These are phyloP conservation scores for Acrobasis repandana DNA, from an alignment of 2,888 invertebrate genomes.

Conservation along the genomic window DNA sequence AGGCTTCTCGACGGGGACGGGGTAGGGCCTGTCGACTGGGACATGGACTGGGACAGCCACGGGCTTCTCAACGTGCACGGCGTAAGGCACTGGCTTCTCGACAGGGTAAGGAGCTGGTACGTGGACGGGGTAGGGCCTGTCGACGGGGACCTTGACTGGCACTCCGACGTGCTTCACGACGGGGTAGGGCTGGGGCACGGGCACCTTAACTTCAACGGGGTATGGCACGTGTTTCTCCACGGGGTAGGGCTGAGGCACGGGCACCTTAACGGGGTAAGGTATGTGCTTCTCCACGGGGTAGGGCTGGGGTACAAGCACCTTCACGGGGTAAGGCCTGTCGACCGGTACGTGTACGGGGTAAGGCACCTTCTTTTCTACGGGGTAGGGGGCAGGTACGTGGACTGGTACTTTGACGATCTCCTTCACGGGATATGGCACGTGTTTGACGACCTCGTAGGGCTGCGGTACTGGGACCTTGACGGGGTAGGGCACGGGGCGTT, in stretches of 20 bases:
- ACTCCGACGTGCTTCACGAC: slow-evolving; percentile 84
- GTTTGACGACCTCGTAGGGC: slow-evolving; percentile 88
- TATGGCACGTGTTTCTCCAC: slow-evolving; percentile 89
- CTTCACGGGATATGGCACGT: slow-evolving; percentile 88
- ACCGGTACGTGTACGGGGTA: slow-evolving; percentile 88
- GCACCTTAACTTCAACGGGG: slow-evolving; percentile 88
- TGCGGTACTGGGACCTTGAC: slow-evolving; percentile 87
- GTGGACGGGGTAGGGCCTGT: slow-evolving; percentile 87
- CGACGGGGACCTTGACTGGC: slow-evolving; percentile 87
- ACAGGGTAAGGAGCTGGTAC: slow-evolving; percentile 84
- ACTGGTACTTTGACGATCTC: slow-evolving; percentile 91
- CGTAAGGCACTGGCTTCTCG: slow-evolving; percentile 85
- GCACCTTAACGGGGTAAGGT: slow-evolving; percentile 89
- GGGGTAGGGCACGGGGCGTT: slow-evolving; percentile 86
- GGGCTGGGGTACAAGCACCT: slow-evolving; percentile 90
- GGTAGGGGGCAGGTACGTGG: slow-evolving; percentile 89
- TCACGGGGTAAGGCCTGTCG: slow-evolving; percentile 90
- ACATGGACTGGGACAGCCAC: slow-evolving; percentile 82
- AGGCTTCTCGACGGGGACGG: slow-evolving; percentile 85
- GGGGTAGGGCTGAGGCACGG: slow-evolving; percentile 89
- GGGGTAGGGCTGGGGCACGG: slow-evolving; percentile 89
- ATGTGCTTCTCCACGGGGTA: slow-evolving; percentile 91
- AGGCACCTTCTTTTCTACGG: slow-evolving; percentile 90
- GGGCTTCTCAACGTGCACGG: slow-evolving; percentile 80
- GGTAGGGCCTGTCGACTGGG: slow-evolving; percentile 82